Base-by-base conservation (phyloP, 1,140 invertebrate species). In the Polyergus mexicanus region DNA sequence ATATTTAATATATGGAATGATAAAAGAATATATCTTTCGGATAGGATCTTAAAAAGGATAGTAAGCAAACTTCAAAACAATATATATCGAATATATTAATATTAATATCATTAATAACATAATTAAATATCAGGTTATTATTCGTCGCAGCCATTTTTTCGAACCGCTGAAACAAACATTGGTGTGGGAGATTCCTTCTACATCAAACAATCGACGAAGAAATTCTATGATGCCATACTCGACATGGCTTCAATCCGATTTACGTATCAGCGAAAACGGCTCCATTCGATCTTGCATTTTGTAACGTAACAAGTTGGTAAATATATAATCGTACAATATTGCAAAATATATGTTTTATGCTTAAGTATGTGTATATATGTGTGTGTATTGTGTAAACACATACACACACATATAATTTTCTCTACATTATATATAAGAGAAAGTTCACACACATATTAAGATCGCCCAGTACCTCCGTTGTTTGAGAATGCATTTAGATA, bases 1-100 rank as follows among this genome's bases (percentile, higher is more conserved):
- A 51, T 51, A 19, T 41, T 41, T 47, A 51, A 68, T 54, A 84
- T 41, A 25, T 63, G 22, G 68, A 51, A 51, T 19, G 47, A 47
- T 47, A 13, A 47, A 51, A 16, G 44, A 51, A 51, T 47, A 47
- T 5, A 51, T 51, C 5, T 51, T 51, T 51, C 16, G 47, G 75
- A 84, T 25, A 11, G 60, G 66, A 16, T 86, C 1, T 38, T 6
- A 75, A 56, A 72, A 81, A 63, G 38, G 65, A 89, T 71, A 84
- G 83, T n/a, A 28, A 68, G 22, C 35, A 47, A 69, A 81, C 38
- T 86, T 90, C 80, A 86, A 90, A 90, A 90, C 89, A 90, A 90
- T 90, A 90, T 88, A 90, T 90, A 90, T 88, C 78, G 89, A 90
- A 90, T 90, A 90, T 90, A 90, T 90, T 90, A 90, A 90, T 90